Evolutionary conservation across 1,140 invertebrate species (phyloP).

Genomic region (Apolygus lucorum): DNA sequence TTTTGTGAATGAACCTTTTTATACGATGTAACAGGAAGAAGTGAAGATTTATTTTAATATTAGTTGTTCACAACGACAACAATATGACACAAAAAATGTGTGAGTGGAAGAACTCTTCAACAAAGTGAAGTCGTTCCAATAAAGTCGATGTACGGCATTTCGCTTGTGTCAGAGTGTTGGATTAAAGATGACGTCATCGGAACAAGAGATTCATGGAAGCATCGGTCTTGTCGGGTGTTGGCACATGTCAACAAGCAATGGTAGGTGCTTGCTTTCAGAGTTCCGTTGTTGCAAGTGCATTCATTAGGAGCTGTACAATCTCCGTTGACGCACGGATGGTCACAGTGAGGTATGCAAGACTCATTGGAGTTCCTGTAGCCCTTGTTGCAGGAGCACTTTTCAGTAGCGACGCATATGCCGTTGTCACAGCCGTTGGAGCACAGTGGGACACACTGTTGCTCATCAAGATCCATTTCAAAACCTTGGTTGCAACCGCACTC

Average conservation of each 20-base stretch:
- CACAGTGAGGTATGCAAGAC: background rate
- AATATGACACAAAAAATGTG: no score
- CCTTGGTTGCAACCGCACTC: background rate
- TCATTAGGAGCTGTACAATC: slow-evolving; percentile 3
- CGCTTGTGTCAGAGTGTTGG: no score
- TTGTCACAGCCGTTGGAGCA: slow-evolving; percentile 14
- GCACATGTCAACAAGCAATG: background rate
- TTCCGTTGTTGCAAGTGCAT: slow-evolving; percentile 5
- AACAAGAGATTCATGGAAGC: no score
- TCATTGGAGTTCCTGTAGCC: background rate
- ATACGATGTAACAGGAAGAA: no score
- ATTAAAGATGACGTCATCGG: no score
- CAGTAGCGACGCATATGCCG: background rate
- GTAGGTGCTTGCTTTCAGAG: background rate
- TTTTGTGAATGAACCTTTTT: no score
- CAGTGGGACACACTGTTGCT: background rate
- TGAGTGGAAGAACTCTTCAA: no score
- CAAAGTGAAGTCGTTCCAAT: no score
- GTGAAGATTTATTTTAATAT: no score
- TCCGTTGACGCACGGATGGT: slow-evolving; percentile 3
- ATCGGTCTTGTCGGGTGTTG: background rate
- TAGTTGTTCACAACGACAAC: no score
- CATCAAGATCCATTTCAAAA: background rate
- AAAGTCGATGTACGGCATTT: no score
- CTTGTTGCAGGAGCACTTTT: slow-evolving; percentile 1